phyloP scores from a whole-genome alignment of 2,797 vertebrate species.

The Oreonectes daqikongensis region DNA sequence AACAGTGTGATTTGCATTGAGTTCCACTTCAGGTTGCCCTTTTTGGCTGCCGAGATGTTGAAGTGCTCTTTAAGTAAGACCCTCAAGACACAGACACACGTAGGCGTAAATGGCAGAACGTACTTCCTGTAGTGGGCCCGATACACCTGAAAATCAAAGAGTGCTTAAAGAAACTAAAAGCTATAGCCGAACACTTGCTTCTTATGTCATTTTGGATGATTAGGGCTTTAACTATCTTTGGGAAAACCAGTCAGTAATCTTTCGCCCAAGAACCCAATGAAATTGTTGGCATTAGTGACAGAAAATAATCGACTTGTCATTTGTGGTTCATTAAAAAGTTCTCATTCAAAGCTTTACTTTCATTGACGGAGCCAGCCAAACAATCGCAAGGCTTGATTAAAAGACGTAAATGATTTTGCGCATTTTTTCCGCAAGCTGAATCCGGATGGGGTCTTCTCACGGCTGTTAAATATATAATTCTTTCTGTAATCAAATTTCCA shows the following conservation, averaged over 20 bases:
- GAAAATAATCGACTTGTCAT: constrained; percentile 50
- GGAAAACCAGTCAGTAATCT: background rate
- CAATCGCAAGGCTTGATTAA: constrained; percentile 54
- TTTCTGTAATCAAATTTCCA: constrained; percentile 81
- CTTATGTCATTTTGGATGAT: constrained; percentile 49
- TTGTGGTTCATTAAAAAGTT: constrained; percentile 19
- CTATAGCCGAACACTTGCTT: constrained; percentile 7
- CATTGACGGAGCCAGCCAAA: constrained; percentile 47
- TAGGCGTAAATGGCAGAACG: constrained; percentile 31
- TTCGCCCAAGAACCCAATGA: background rate
- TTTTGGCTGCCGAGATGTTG: constrained; percentile 52
- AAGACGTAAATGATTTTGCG: constrained; percentile 50
- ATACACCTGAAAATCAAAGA: constrained; percentile 51
- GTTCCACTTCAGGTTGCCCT: constrained; percentile 56
- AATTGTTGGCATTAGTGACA: constrained; percentile 19
- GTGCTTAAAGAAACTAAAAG: constrained; percentile 16
- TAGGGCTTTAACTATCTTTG: constrained; percentile 25
- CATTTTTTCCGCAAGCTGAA: constrained; percentile 53
- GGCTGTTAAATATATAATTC: constrained; percentile 81
- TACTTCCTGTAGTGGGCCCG: constrained; percentile 14
- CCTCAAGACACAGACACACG: constrained; percentile 44
- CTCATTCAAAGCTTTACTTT: constrained; percentile 27
- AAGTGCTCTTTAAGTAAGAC: constrained; percentile 57
- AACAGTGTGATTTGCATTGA: constrained; percentile 57
- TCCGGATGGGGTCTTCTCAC: constrained; percentile 73